phyloP scores from a whole-genome alignment of 2,888 invertebrate species.

The Bombylius discolor region DNA sequence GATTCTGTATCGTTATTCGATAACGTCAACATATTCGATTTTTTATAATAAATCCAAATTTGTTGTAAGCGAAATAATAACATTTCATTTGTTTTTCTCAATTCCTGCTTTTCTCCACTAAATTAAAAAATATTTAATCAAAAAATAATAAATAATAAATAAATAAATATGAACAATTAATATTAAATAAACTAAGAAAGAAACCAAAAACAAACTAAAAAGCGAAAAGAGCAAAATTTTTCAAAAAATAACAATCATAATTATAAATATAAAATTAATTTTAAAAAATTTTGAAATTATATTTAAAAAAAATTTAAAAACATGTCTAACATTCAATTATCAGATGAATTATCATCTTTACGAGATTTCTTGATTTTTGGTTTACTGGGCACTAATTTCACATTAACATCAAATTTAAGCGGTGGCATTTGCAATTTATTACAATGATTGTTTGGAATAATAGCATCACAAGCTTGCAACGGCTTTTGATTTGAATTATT shows the following conservation, averaged over 20 bases:
- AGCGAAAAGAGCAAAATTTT: slow-evolving; percentile 5
- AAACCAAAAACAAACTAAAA: neutral
- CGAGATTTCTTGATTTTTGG: slow-evolving; percentile 21
- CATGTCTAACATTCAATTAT: neutral
- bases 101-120: slow-evolving; percentile 29
- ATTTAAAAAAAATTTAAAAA: no score
- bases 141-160: neutral
- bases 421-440: slow-evolving; percentile 31
- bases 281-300: no score
- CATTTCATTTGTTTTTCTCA: slow-evolving; percentile 33
- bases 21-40: slow-evolving; percentile 15
- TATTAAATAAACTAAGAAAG: neutral
- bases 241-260: neutral
- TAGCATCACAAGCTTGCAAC: slow-evolving; percentile 14
- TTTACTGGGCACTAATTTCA: slow-evolving; percentile 54
- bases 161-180: neutral
- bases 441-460: slow-evolving; percentile 15
- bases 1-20: slow-evolving; percentile 16
- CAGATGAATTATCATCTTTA: slow-evolving; percentile 1
- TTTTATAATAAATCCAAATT: slow-evolving; percentile 34
- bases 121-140: slow-evolving; percentile 3
- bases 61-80: slow-evolving; percentile 33
- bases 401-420: slow-evolving; percentile 65
- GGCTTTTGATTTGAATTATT: slow-evolving; percentile 6
- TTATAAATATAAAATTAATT: no score